Percentiles rank a stretch among this genome's conserved stretches.
phyloP scores from a whole-genome alignment of 1,140 invertebrate genomes.

The Charaxes varanes region DNA sequence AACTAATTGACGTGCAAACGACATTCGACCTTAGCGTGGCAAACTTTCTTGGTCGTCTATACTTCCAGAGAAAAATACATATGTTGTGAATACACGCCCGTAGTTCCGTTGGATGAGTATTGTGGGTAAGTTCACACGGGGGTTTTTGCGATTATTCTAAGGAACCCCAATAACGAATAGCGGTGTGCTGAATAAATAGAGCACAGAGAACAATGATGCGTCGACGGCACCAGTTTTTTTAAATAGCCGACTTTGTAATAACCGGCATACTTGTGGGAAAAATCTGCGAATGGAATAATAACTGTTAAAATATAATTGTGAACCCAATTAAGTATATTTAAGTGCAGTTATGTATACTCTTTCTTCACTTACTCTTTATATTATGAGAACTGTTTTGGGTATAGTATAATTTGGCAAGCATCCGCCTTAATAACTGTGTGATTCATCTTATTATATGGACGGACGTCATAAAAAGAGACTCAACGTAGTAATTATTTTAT shows the following conservation, averaged over 20 bases:
- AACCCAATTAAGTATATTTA: constrained; percentile 19
- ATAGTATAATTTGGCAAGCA: too few species aligned
- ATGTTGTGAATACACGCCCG: neutral
- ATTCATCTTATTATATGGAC: too few species aligned
- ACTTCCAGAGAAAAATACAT: too few species aligned
- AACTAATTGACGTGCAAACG: too few species aligned
- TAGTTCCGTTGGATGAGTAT: neutral
- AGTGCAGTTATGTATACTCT: constrained; percentile 12
- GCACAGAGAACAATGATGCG: constrained; percentile 51
- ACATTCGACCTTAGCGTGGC: too few species aligned
- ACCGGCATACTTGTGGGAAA: constrained; percentile 33
- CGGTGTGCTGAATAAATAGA: constrained; percentile 54
- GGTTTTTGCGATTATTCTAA: constrained; percentile 6
- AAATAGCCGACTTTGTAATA: constrained; percentile 29
- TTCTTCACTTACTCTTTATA: too few species aligned
- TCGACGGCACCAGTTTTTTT: constrained; percentile 24
- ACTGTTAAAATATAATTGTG: constrained; percentile 19
- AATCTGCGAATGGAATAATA: constrained; percentile 21
- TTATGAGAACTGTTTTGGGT: too few species aligned
- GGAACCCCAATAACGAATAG: constrained; percentile 23
- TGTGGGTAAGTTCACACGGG: neutral
- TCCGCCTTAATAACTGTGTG: too few species aligned
- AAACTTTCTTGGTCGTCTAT: too few species aligned
- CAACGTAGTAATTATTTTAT: too few species aligned
- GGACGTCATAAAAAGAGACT: too few species aligned